These are phyloP conservation scores for Metaphire vulgaris DNA, from an alignment of 1,140 invertebrate genomes.

Conservation along the genomic window DNA sequence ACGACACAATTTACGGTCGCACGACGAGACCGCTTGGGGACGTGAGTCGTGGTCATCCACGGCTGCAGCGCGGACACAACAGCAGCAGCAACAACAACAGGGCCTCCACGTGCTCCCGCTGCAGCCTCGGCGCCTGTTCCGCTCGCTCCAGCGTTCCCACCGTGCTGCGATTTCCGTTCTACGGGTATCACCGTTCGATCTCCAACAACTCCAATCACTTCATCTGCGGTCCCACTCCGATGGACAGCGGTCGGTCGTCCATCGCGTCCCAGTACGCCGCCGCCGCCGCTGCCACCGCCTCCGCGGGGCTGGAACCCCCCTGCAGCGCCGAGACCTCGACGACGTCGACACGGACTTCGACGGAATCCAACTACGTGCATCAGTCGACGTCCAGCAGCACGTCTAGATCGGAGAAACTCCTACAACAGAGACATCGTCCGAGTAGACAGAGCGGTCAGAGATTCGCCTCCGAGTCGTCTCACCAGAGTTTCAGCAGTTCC, in stretches of 20 bases:
- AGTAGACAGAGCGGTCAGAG: not conserved
- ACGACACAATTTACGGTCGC: no score
- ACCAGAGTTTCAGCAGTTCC: not conserved
- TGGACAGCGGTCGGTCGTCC: conserved; percentile 6
- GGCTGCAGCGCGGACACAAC: no score
- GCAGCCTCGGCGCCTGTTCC: not conserved
- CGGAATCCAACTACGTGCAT: not conserved
- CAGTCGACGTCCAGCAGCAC: conserved; percentile 1
- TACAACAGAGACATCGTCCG: not conserved
- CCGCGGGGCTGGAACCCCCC: not conserved
- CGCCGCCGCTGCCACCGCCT: not conserved
- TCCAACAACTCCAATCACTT: not conserved
- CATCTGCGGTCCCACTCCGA: not conserved
- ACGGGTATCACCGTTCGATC: not conserved
- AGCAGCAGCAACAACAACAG: no score
- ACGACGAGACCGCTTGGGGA: not conserved
- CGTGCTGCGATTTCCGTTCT: not conserved
- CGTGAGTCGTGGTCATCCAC: no score
- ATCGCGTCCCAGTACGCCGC: not conserved
- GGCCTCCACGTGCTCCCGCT: not conserved
- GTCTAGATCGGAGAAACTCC: not conserved
- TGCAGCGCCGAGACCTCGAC: not conserved
- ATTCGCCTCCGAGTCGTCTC: not conserved
- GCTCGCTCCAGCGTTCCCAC: conserved; percentile 7
- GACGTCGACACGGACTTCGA: not conserved